Conservation (phyloP, 2,888 invertebrate species). For the Cyaniris semiargus region DNA sequence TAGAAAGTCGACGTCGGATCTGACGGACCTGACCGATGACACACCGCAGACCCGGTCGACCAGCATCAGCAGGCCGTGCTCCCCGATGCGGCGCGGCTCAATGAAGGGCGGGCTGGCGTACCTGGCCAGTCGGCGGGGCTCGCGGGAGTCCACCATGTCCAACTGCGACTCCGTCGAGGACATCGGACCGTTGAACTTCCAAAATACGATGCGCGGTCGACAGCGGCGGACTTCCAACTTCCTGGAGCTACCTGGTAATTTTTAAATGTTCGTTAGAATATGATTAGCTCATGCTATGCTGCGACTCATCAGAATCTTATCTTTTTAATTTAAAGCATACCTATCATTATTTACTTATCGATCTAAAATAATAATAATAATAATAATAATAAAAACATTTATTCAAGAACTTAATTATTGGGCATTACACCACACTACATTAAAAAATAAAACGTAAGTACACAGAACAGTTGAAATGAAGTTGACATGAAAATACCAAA, state of each 20-base stretch:
- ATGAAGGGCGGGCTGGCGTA: slow-evolving; percentile 87
- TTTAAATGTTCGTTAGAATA: not conserved
- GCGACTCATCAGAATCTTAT: not conserved
- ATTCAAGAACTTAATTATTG: no score
- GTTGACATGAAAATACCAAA: no score
- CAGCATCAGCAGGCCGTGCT: slow-evolving; percentile 82
- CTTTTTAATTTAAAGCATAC: not conserved
- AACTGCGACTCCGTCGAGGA: slow-evolving; percentile 85
- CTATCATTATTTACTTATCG: not conserved
- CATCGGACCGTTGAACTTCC: slow-evolving; percentile 89
- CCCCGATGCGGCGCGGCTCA: slow-evolving; percentile 85
- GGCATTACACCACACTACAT: no score
- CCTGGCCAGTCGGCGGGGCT: slow-evolving; percentile 92
- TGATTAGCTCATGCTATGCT: no score
- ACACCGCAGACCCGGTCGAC: slow-evolving; percentile 82
- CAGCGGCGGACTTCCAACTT: slow-evolving; percentile 93
- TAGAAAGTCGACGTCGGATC: slow-evolving; percentile 88
- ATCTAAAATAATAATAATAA: no score
- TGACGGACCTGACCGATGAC: slow-evolving; percentile 82
- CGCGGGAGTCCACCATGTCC: slow-evolving; percentile 87
- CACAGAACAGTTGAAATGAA: no score
- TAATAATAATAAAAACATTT: no score
- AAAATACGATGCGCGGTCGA: slow-evolving; percentile 87
- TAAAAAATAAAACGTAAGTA: no score
- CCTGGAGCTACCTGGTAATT: slow-evolving; percentile 90